phyloP scores from a whole-genome alignment of 2,113 vertebrate genomes.

The Daubentonia madagascariensis region DNA sequence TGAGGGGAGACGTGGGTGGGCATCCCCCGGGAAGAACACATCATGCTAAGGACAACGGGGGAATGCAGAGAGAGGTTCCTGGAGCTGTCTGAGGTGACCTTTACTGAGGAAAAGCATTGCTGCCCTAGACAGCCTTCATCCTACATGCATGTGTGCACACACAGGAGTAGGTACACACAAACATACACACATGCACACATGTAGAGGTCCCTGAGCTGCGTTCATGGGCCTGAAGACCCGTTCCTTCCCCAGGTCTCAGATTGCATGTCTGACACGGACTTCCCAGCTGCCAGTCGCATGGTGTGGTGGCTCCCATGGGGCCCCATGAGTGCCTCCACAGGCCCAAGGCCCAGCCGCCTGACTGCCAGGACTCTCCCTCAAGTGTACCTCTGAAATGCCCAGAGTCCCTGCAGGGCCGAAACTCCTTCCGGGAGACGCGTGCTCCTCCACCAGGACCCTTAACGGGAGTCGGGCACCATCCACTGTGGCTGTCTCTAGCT shows the following conservation, averaged over 20 bases:
- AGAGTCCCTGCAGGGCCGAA: fast-evolving
- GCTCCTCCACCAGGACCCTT: not conserved
- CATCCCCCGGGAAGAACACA: not conserved
- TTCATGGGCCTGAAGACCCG: not conserved
- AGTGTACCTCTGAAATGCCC: not conserved
- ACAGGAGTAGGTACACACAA: too few species aligned
- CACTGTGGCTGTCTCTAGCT: not conserved
- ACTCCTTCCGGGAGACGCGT: fast-evolving
- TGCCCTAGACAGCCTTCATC: not conserved
- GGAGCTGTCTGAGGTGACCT: not conserved
- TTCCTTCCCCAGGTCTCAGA: not conserved
- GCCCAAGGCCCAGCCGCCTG: not conserved
- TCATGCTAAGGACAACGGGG: fast-evolving
- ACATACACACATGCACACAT: fast-evolving
- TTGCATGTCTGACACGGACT: not conserved
- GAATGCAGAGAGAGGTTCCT: not conserved
- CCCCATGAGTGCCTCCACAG: not conserved
- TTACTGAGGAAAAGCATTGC: not conserved
- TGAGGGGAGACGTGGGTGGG: too few species aligned
- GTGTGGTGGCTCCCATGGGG: not conserved
- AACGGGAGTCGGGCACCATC: fast-evolving
- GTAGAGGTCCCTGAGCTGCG: not conserved
- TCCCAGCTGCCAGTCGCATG: not conserved
- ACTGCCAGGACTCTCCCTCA: not conserved
- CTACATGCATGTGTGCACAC: fast-evolving